Base-by-base conservation (phyloP, 2,888 invertebrate genomes). In the Sycophila texana region DNA sequence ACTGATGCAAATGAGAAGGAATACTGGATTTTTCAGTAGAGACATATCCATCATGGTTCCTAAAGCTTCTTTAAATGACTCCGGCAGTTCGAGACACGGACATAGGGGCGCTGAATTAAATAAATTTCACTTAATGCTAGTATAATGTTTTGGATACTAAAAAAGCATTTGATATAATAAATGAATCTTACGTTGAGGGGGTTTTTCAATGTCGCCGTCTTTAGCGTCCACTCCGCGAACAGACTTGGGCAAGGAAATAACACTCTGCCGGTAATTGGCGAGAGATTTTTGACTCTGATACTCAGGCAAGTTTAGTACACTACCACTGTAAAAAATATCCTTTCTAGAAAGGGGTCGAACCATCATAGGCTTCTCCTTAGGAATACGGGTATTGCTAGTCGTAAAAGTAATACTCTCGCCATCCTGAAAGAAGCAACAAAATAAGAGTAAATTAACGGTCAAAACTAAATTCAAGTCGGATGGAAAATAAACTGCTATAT, bases 271-370 rank as follows among this genome's bases (percentile, higher is more conserved):
- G 90, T 98, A 98, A 83, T 96, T 96, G 74, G 95, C 95, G 74
- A 98, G 92, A 1, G 97, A 97, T 88, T 97, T 96, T 90, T 98
- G 97, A 80, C 97, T 97, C 90, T 96, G 96, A 91, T 95, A 98
- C 91, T 98, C 98, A 0, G 97, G 97, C 85, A 99, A 93, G 91
- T 99, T 97, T 81, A 95, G 93, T 30, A 99, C 96, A 66, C 98
- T 98, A 49, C 99, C 98, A 2, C 98, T 97, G 91, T 99, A 99
- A 92, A 99, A 99, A 87, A 99, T 98, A 91, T 99, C 99, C 88
- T 98, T 98, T 74, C 98, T 93, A 10, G 98, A 98, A 91, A 99
- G 91, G 3, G 98, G 98, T 20, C 98, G 94, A 18, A 97, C 95
- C 92, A 97, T 96, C 83, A 94, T 92, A 66, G 93, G 92, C 82